Evolutionary conservation across 2,113 vertebrate genomes (phyloP).

Genomic region (Sialia sialis): DNA sequence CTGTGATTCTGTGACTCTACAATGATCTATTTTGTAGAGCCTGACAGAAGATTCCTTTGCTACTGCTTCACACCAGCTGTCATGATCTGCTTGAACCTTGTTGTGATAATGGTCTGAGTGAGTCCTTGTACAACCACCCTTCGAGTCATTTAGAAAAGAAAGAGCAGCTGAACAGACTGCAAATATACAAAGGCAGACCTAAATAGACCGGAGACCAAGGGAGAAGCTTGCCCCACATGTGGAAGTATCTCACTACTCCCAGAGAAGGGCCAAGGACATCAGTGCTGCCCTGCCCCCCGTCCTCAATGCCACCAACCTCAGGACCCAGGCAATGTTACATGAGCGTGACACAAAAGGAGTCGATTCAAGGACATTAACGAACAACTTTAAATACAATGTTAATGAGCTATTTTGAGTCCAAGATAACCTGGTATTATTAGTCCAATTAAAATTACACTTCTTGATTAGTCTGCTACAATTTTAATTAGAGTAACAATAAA

Average conservation of each 20-base stretch:
- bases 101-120: not conserved
- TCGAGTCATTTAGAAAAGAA: not conserved
- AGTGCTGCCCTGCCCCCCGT: not conserved
- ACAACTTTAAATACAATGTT: not conserved
- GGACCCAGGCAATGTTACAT: fast-evolving
- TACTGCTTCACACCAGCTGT: not conserved
- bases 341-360: not conserved
- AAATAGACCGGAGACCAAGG: fast-evolving
- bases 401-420: not conserved
- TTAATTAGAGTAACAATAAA: not conserved
- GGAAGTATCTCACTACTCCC: not conserved
- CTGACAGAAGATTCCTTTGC: not conserved
- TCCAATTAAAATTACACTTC: not conserved
- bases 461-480: not conserved
- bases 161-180: not conserved
- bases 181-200: not conserved
- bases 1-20: not conserved
- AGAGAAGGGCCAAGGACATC: not conserved
- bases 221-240: not conserved
- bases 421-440: not conserved
- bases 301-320: not conserved
- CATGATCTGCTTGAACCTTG: not conserved
- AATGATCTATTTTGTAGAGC: not conserved
- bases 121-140: not conserved
- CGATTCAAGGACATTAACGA: not conserved